These are phyloP conservation scores for Cuculus canorus DNA, from an alignment of 2,797 vertebrate species.

Conservation along the genomic window DNA sequence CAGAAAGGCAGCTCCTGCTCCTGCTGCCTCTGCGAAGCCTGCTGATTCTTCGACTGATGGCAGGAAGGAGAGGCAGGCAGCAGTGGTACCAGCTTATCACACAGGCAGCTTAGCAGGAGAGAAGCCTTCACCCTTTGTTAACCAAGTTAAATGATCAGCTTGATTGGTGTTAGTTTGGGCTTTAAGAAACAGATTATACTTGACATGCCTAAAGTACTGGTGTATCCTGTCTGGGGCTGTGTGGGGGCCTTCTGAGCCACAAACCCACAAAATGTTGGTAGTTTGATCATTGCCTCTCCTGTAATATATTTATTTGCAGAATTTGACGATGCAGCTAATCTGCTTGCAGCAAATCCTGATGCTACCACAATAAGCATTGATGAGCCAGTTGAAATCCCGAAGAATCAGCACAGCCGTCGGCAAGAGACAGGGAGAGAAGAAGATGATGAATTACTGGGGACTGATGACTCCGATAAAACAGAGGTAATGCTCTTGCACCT, in stretches of 20 bases:
- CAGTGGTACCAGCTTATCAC: rapidly evolving
- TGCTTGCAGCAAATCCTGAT: slow-evolving; percentile 80
- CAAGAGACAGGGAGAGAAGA: slow-evolving; percentile 74
- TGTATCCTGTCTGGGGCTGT: not conserved
- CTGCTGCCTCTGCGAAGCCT: not conserved
- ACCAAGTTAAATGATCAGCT: not conserved
- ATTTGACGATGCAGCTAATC: slow-evolving; percentile 86
- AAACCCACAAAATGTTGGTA: too few relatives aligned
- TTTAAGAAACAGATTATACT: rapidly evolving
- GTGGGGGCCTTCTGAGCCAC: not conserved
- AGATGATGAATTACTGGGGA: slow-evolving; percentile 82
- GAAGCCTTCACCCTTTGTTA: rapidly evolving
- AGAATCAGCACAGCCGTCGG: slow-evolving; percentile 69
- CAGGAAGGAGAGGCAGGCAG: not conserved
- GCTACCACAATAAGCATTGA: slow-evolving; percentile 87
- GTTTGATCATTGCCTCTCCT: not conserved
- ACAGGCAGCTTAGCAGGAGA: not conserved
- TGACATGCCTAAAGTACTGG: rapidly evolving
- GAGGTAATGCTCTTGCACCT: slow-evolving; percentile 77
- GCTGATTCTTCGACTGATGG: not conserved
- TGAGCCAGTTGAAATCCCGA: slow-evolving; percentile 72
- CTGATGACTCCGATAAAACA: slow-evolving; percentile 85
- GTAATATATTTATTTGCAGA: slow-evolving; percentile 77
- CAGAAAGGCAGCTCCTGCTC: not conserved
- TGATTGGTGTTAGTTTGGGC: rapidly evolving